A percentile compares a stretch with the other conserved stretches of the same genome.
phyloP scores from a whole-genome alignment of 2,113 vertebrate genomes.

The Lepidothrix coronata region DNA sequence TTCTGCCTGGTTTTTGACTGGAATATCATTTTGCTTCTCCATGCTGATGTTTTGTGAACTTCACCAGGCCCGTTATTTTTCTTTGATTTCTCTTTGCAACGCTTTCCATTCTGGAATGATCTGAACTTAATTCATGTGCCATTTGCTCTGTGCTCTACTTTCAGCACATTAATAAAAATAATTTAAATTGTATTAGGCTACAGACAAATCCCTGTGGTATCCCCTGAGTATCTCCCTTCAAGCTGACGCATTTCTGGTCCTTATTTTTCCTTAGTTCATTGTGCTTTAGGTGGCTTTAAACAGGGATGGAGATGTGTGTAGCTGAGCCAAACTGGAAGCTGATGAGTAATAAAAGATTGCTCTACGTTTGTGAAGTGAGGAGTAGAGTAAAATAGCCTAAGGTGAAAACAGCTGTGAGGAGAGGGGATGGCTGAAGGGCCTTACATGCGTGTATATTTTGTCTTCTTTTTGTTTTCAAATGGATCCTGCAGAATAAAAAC shows the following conservation, averaged over 20 bases:
- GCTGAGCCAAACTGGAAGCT: constrained; percentile 22
- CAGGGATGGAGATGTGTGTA: background rate
- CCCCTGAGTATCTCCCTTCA: background rate
- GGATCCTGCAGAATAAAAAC: background rate
- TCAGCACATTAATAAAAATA: constrained; percentile 19
- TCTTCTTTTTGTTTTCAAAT: background rate
- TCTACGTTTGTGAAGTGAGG: background rate
- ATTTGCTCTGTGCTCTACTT: background rate
- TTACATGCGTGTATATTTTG: background rate
- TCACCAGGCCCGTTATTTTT: background rate
- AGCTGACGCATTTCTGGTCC: background rate
- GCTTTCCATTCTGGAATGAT: background rate
- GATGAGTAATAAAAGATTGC: background rate
- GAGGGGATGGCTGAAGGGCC: background rate
- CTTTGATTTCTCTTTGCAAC: background rate
- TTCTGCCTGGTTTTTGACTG: background rate
- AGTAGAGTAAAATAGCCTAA: background rate
- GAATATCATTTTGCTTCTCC: background rate
- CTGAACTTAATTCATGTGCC: background rate
- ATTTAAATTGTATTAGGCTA: background rate
- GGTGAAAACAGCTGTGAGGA: background rate
- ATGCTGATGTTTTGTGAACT: background rate
- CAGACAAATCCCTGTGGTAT: background rate
- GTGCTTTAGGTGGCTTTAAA: background rate
- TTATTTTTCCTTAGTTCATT: constrained; percentile 32